Evolutionary conservation across 2,113 vertebrate species (phyloP).

Genomic region (Chloroceryle aenea): DNA sequence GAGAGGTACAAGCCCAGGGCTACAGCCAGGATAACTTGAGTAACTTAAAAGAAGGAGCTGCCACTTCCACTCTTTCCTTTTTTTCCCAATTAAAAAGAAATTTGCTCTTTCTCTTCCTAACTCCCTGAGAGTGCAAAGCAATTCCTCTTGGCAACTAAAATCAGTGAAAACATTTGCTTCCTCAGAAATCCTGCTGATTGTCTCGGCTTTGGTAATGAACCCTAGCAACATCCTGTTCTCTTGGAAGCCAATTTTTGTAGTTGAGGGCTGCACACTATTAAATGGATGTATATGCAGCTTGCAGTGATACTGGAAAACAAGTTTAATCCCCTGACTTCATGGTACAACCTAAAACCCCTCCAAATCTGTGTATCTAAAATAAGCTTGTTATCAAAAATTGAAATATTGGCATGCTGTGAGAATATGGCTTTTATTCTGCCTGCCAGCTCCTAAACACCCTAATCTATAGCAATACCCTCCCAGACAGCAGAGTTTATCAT

Average conservation of each 20-base stretch:
- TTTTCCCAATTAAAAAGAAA: background rate
- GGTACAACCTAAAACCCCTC: accelerated
- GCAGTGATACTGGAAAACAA: background rate
- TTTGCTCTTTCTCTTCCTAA: accelerated
- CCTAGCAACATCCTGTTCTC: background rate
- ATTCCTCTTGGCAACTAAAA: background rate
- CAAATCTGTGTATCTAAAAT: accelerated
- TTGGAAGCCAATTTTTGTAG: too few species aligned
- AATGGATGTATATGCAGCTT: background rate
- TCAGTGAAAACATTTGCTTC: background rate
- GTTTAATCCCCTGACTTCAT: background rate
- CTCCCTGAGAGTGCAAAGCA: background rate
- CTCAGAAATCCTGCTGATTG: background rate
- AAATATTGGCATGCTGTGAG: background rate
- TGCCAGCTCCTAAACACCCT: background rate
- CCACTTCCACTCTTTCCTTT: background rate
- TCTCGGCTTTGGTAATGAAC: background rate
- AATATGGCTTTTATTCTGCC: background rate
- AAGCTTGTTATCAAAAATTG: accelerated
- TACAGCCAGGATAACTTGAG: background rate
- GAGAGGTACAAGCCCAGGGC: background rate
- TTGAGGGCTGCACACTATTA: too few species aligned
- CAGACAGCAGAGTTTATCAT: background rate
- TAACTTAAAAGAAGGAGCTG: background rate
- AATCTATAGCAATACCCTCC: background rate